These are phyloP conservation scores for Hipparchia sbordonii DNA, from an alignment of 2,888 invertebrate species.

Conservation along the genomic window DNA sequence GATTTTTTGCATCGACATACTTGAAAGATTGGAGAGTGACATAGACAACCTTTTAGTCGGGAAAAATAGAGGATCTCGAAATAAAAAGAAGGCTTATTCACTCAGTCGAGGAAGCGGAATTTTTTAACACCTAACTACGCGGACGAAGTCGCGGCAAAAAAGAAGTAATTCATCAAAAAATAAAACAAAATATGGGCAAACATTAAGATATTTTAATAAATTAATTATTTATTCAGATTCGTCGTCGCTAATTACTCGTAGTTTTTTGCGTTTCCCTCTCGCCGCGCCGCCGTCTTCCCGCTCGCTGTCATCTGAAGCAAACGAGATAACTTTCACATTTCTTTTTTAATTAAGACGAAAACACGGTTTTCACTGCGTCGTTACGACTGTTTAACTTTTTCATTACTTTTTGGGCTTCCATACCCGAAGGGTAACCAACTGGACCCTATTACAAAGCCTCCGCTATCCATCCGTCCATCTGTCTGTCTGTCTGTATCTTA, in stretches of 20 bases:
- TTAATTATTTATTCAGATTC: conserved; percentile 61
- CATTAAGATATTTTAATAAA: conserved; percentile 27
- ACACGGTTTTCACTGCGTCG: not conserved
- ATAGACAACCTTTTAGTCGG: no score
- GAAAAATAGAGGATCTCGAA: no score
- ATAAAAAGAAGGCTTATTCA: no score
- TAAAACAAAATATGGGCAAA: not conserved
- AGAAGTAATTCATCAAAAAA: not conserved
- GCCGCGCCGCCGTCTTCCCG: conserved; percentile 54
- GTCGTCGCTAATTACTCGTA: conserved; percentile 67
- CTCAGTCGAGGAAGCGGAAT: no score
- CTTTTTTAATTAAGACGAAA: conserved; percentile 33
- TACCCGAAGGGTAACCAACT: no score
- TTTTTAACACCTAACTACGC: no score
- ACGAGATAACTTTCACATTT: conserved; percentile 36
- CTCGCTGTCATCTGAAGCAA: conserved; percentile 62
- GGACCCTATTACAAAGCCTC: no score
- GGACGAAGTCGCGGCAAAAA: not conserved
- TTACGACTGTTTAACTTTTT: not conserved
- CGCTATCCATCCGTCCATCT: no score
- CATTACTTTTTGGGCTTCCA: no score
- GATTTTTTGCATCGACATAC: no score
- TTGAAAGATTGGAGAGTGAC: no score
- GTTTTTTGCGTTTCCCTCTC: conserved; percentile 61
- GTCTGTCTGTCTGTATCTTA: no score